Percentiles rank a stretch among this genome's conserved stretches.
These are phyloP conservation scores for Sphaerophoria taeniata DNA, from an alignment of 2,888 invertebrate genomes.

Conservation along the genomic window DNA sequence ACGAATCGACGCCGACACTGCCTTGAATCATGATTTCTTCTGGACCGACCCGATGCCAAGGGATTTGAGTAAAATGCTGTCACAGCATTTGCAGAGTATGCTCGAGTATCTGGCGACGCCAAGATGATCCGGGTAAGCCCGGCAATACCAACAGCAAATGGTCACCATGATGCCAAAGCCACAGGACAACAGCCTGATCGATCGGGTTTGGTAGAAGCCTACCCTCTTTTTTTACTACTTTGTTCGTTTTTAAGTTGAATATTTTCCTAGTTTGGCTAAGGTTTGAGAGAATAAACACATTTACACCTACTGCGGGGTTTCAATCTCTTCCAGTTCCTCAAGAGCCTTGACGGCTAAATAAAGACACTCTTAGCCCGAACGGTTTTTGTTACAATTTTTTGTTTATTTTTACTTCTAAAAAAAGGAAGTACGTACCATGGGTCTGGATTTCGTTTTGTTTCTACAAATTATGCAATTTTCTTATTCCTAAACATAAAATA, in stretches of 20 bases:
- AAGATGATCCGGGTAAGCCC: slow-evolving; percentile 87
- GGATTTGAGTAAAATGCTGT: slow-evolving; percentile 95
- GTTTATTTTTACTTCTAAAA: slow-evolving; percentile 66
- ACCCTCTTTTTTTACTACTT: slow-evolving; percentile 1
- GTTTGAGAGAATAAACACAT: slow-evolving; percentile 26
- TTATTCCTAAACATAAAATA: slow-evolving; percentile 63
- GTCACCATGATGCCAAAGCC: slow-evolving; percentile 84
- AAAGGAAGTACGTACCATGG: slow-evolving; percentile 65
- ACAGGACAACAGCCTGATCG: slow-evolving; percentile 93
- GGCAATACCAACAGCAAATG: slow-evolving; percentile 87
- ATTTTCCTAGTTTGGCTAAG: background rate
- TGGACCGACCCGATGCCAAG: slow-evolving; percentile 99
- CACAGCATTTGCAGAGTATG: slow-evolving; percentile 95
- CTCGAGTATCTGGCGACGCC: slow-evolving; percentile 95
- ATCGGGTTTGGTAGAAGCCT: slow-evolving; percentile 89
- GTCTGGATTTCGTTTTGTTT: slow-evolving; percentile 35
- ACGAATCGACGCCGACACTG: slow-evolving; percentile 94
- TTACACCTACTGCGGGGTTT: no score
- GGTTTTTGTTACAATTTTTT: slow-evolving; percentile 51
- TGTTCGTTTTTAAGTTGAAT: slow-evolving; percentile 2
- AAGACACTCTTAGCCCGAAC: background rate
- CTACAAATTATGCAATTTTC: slow-evolving; percentile 62
- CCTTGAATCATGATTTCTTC: slow-evolving; percentile 98
- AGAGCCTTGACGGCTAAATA: no score
- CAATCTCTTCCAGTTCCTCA: no score